phyloP scores from a whole-genome alignment of 2,888 invertebrate species.

The Andrena chrysosceles region DNA sequence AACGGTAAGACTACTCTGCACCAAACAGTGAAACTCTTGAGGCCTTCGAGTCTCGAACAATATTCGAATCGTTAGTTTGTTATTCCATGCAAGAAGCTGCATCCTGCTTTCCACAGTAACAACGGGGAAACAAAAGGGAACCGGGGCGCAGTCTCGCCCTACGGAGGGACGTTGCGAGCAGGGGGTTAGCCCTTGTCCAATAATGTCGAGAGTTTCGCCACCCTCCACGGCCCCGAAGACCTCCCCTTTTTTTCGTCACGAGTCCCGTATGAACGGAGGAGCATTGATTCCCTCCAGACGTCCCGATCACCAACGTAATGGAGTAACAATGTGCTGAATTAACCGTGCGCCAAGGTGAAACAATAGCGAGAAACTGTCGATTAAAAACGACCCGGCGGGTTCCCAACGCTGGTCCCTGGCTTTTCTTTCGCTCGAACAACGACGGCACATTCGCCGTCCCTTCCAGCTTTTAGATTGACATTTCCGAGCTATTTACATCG shows the following conservation, averaged over 20 bases:
- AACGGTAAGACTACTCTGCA: neutral
- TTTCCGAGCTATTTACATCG: conserved; percentile 73
- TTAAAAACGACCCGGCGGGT: conserved; percentile 32
- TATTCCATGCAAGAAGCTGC: conserved; percentile 8
- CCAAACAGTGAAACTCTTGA: neutral
- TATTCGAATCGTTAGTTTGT: conserved; percentile 25
- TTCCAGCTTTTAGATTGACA: conserved; percentile 73
- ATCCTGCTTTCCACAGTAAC: conserved; percentile 45
- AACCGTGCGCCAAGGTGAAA: conserved; percentile 37
- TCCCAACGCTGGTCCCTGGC: conserved; percentile 20
- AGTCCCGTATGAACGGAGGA: conserved; percentile 18
- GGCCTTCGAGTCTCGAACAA: neutral
- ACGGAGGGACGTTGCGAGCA: conserved; percentile 28
- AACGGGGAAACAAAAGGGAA: conserved; percentile 51
- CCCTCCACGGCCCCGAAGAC: conserved; percentile 29
- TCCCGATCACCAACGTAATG: conserved; percentile 43
- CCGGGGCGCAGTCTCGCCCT: conserved; percentile 56
- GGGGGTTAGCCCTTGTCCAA: conserved; percentile 56
- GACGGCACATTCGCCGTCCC: conserved; percentile 61
- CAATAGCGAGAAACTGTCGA: conserved; percentile 28
- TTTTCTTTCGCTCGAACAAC: conserved; percentile 19
- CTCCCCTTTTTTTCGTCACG: conserved; percentile 50
- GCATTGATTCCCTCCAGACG: conserved; percentile 28
- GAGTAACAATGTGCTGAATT: conserved; percentile 60
- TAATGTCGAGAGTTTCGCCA: conserved; percentile 55